Evolutionary conservation across 2,797 vertebrate genomes (phyloP).

Genomic region (Australoheros facetus): DNA sequence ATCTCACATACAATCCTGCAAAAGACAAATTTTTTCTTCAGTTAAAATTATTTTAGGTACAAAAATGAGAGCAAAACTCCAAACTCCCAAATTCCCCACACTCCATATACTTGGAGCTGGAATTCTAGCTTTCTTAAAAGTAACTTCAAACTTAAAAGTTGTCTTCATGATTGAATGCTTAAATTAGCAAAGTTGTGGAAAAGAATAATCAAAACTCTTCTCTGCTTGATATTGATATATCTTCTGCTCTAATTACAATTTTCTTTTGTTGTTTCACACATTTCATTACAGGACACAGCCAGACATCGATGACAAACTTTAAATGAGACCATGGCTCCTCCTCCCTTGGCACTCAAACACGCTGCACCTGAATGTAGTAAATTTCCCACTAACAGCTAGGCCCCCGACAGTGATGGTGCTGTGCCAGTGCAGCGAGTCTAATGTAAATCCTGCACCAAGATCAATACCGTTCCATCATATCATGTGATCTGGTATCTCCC

Average conservation of each 20-base stretch:
- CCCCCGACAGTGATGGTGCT: not conserved
- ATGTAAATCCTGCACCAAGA: slow-evolving; percentile 62
- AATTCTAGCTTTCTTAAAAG: not conserved
- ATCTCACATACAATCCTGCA: slow-evolving; percentile 97
- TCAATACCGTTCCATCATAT: slow-evolving; percentile 72
- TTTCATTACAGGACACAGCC: slow-evolving; percentile 63
- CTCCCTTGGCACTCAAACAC: slow-evolving; percentile 14
- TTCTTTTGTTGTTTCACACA: slow-evolving; percentile 51
- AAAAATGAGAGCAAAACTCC: not conserved
- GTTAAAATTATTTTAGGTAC: not conserved
- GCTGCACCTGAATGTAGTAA: slow-evolving; percentile 27
- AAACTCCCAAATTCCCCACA: too few species aligned
- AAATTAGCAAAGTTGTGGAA: slow-evolving; percentile 29
- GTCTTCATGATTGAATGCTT: slow-evolving; percentile 13
- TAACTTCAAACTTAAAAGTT: not conserved
- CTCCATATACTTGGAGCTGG: not conserved
- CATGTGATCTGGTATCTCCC: slow-evolving; percentile 71
- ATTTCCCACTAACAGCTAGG: slow-evolving; percentile 41
- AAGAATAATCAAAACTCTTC: slow-evolving; percentile 56
- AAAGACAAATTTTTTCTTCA: slow-evolving; percentile 29
- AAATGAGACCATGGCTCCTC: slow-evolving; percentile 26
- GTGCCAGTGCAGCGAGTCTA: slow-evolving; percentile 1
- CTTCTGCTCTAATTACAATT: slow-evolving; percentile 53
- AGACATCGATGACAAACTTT: slow-evolving; percentile 43
- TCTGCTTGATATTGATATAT: slow-evolving; percentile 49